Evolutionary conservation across 2,888 invertebrate genomes (phyloP), one percentile per base, ranked within the genome.

Genomic region (Himalopsyche anomala): DNA sequence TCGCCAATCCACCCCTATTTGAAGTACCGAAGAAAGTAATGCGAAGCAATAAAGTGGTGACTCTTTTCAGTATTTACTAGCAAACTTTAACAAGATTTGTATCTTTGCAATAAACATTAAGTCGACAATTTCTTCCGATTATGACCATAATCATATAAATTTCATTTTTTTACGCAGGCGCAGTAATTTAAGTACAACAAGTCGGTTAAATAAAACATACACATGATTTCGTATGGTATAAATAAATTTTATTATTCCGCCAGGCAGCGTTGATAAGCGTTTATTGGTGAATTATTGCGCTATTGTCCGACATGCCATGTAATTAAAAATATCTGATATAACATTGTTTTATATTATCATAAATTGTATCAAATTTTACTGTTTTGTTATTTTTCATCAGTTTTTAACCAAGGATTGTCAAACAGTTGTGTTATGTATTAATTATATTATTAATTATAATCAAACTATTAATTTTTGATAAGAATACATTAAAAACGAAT

Each of bases 91-190:
- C 9, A 62, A 62, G 62, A 62, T 62, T 62, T 62, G 62, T 62
- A 62, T 62, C 62, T 19, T 62, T 62, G 62, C 62, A 62, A 19
- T 19, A 62, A 62, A n/a, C 62, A n/a, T 62, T 62, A 62, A 62
- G 62, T 62, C n/a, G 62, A 11, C 11, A 19, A 1, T 28, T 8
- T n/a, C 19, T 62, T 62, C 8, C 28, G 19, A 62, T 62, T 62
- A 62, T 8, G n/a, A n/a, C 56, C 56, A 56, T 62, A 19, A 62
- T 19, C 28, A 62, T 62, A 62, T 62, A 62, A 62, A 19, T 62
- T 19, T 62, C 62, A 62, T 5, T 19, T 9, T 62, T 62, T 62
- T 62, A 19, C 28, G 19, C 28, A 9, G 15, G 6, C 62, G 11
- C 8, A 8, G 62, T 62, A 19, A 62, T 62, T 28, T 9, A 0